Base-by-base conservation (phyloP, 35 echinoderm and acorn worm species). In the Stichopus chloronotus region DNA sequence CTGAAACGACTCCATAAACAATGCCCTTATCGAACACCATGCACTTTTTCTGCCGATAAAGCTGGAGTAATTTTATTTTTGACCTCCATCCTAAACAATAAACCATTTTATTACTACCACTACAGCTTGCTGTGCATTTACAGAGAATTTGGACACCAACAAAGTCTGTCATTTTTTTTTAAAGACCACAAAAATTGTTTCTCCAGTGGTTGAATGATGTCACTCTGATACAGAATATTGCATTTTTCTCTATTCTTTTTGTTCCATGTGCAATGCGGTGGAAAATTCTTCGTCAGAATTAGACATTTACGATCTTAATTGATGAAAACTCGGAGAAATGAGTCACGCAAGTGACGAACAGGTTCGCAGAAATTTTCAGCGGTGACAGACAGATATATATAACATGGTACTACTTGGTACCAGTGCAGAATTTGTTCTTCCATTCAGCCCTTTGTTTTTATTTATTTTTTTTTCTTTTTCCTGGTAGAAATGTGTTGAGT, bases 301-400 rank as follows among this genome's bases (percentile, higher is more conserved):
- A 58, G 82, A 85, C 82, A 58, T 85, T 85, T 85, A 85, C 57
- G 82, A 85, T 85, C 82, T 85, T 85, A 85, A 85, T 85, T 85
- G 82, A 55, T 6, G 55, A 58, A 56, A 85, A 85, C 23, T 59
- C n/a, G 1, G 56, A 58, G 43, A 85, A 78, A 59, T 85, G 82
- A 85, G 54, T 85, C 82, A 85, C 24, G 16, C n/a, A 10, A 53
- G 24, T 58, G 82, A 85, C 82, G 53, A 85, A 58, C 13, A 85
- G 54, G 58, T 85, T 85, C 82, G 52, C 82, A 85, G 82, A 85
- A 57, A 85, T 58, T 58, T 43, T 43, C 24, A 22, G 82, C n/a
- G 55, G 22, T 58, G 82, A 85, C 55, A 85, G 82, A 85, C 58
- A 12, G 55, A 85, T n/a, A 85, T 14, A 85, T 9, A 43, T 3